A percentile compares a stretch with the other conserved stretches of the same genome.
phyloP scores from a whole-genome alignment of 2,797 vertebrate genomes.

The Myotis planiceps region DNA sequence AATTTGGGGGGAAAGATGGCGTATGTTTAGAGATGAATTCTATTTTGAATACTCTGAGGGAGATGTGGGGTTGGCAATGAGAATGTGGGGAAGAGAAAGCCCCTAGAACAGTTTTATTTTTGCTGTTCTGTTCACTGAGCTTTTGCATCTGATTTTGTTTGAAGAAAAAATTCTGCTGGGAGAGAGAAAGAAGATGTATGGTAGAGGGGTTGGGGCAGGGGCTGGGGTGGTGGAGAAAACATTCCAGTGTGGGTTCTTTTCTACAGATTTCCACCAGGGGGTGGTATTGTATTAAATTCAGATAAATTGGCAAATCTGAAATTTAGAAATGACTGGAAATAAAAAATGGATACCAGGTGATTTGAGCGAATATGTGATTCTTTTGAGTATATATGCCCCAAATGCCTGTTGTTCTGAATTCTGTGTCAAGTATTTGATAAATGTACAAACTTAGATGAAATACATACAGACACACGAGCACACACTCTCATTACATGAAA shows the following conservation, averaged over 20 bases:
- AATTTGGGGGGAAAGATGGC: background rate
- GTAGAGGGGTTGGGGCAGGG: background rate
- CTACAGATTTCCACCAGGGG: constrained; percentile 81
- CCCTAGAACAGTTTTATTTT: background rate
- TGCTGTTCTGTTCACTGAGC: background rate
- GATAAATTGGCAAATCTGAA: background rate
- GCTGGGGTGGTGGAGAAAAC: too few species aligned
- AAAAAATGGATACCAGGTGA: constrained; percentile 21
- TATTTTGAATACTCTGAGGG: background rate
- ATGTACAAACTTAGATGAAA: background rate
- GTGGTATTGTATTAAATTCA: constrained; percentile 76
- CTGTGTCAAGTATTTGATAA: background rate
- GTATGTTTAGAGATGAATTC: background rate
- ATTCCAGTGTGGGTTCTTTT: background rate
- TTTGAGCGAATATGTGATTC: background rate
- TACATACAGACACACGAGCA: background rate
- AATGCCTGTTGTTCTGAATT: background rate
- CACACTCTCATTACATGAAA: background rate
- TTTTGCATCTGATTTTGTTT: background rate
- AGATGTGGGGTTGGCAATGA: background rate
- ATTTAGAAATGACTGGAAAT: constrained; percentile 58
- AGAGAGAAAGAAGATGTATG: background rate
- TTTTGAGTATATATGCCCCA: background rate
- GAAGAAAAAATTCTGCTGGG: background rate
- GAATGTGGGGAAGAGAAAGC: background rate